These are phyloP conservation scores for Melanaphis sacchari DNA, from an alignment of 1,140 invertebrate genomes.

Conservation along the genomic window DNA sequence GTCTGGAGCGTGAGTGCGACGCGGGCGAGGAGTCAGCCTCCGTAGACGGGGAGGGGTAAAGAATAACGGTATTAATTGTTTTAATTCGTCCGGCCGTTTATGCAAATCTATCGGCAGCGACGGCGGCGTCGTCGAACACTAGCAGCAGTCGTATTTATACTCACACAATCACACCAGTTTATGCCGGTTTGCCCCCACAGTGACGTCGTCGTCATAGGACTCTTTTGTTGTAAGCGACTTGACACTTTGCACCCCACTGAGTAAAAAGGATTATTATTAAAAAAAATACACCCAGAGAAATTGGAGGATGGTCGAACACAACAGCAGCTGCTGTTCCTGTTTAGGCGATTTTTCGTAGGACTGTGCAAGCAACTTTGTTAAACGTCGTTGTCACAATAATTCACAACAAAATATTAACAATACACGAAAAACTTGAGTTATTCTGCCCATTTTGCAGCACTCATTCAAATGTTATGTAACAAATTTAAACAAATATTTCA, in stretches of 20 bases:
- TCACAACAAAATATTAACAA: neutral
- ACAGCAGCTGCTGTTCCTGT: constrained; percentile 23
- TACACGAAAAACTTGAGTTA: neutral
- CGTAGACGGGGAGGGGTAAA: neutral
- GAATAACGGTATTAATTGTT: constrained; percentile 58
- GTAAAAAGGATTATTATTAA: constrained; percentile 26
- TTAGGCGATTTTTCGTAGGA: neutral
- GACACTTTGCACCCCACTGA: neutral
- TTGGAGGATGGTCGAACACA: neutral
- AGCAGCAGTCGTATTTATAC: neutral
- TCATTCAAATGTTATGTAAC: neutral
- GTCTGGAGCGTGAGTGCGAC: neutral
- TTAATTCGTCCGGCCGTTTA: constrained; percentile 54
- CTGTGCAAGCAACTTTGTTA: neutral
- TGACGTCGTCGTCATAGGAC: neutral
- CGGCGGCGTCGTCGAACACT: constrained; percentile 23
- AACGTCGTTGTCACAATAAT: neutral
- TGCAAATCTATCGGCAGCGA: constrained; percentile 40
- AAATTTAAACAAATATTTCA: neutral
- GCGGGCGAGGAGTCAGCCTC: neutral
- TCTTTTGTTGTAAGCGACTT: constrained; percentile 24
- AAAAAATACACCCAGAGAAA: constrained; percentile 19
- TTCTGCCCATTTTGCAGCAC: neutral
- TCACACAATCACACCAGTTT: neutral
- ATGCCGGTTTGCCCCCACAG: too few relatives aligned